These are phyloP conservation scores for Sturnus vulgaris DNA, from an alignment of 2,113 vertebrate species.

Conservation along the genomic window DNA sequence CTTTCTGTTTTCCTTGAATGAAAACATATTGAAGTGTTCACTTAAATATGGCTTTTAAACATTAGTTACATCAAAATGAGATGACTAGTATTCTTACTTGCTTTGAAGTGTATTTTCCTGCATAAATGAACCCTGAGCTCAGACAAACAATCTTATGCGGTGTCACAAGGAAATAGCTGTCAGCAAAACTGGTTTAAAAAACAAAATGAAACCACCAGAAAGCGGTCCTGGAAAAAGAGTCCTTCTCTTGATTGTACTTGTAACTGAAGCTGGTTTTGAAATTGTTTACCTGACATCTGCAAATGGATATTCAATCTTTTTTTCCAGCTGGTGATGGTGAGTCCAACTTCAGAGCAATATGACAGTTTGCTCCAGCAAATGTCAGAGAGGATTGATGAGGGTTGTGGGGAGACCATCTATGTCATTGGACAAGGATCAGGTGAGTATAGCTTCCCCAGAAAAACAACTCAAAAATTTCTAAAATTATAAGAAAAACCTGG, in stretches of 20 bases:
- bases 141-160: not conserved
- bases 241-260: not conserved
- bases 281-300: not conserved
- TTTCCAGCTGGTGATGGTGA: constrained; percentile 91
- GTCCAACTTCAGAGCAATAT: constrained; percentile 94
- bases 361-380: constrained; percentile 95
- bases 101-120: constrained; percentile 32
- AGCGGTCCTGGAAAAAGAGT: not conserved
- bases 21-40: not conserved
- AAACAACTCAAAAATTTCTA: not conserved
- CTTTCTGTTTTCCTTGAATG: not conserved
- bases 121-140: not conserved
- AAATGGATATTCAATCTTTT: constrained; percentile 54
- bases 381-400: constrained; percentile 94
- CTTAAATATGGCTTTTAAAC: constrained; percentile 37
- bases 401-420: constrained; percentile 97
- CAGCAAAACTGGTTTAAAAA: not conserved
- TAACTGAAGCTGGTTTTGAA: not conserved
- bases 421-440: constrained; percentile 97
- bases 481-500: not conserved
- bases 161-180: not conserved
- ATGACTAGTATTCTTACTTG: not conserved
- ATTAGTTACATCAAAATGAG: not conserved
- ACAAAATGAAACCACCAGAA: not conserved
- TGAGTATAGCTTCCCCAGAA: constrained; percentile 69